Conservation (phyloP, 2,113 vertebrate species). For the Lophochroa leadbeateri region DNA sequence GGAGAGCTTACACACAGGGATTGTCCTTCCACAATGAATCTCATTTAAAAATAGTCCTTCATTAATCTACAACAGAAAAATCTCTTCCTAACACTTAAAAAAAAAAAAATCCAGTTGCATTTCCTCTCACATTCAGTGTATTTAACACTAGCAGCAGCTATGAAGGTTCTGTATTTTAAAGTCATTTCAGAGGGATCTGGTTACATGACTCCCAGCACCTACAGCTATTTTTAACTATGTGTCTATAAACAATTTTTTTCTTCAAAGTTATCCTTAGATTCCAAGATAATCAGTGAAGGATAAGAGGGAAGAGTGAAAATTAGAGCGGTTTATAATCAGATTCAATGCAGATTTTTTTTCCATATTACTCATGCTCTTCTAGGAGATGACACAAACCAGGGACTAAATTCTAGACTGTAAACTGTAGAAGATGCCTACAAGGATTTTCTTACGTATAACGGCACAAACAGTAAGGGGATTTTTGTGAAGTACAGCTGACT, state of each 20-base stretch:
- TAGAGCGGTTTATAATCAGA: neutral
- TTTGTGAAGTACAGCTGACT: neutral
- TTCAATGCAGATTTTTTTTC: neutral
- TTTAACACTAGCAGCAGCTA: neutral
- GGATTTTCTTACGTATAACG: neutral
- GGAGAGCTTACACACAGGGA: neutral
- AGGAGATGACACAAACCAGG: neutral
- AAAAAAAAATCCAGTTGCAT: neutral
- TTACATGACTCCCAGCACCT: neutral
- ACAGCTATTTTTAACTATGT: neutral
- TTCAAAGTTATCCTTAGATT: neutral
- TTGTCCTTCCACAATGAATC: neutral
- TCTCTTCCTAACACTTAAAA: neutral
- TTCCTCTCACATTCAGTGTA: neutral
- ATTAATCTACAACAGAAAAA: neutral
- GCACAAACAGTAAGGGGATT: neutral
- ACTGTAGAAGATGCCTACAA: slow-evolving; percentile 7
- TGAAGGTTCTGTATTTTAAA: neutral
- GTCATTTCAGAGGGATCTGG: neutral
- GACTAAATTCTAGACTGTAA: slow-evolving; percentile 22
- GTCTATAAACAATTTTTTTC: neutral
- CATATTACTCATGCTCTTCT: slow-evolving; percentile 21
- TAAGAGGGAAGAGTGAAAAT: neutral
- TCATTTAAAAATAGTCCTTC: neutral
- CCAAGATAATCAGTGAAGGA: neutral